phyloP scores from a whole-genome alignment of 2,888 invertebrate genomes.

The Dolomedes plantarius region DNA sequence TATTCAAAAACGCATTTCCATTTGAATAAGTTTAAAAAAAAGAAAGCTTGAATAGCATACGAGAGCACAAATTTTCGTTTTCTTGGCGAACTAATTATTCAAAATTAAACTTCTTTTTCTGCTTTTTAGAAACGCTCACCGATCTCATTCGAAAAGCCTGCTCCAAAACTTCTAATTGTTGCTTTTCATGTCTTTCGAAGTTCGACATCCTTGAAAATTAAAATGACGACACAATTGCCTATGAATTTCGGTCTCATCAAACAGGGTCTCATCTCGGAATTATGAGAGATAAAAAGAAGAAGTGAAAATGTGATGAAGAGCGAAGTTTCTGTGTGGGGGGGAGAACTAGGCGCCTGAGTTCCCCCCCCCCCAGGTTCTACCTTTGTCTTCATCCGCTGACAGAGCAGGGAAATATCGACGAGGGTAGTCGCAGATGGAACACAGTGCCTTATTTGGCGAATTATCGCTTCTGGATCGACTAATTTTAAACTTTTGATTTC shows the following conservation, averaged over 20 bases:
- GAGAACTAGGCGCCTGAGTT: constrained; percentile 26
- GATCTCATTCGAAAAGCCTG: not conserved
- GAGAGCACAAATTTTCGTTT: too few relatives aligned
- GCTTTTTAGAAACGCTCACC: not conserved
- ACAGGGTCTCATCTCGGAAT: constrained; percentile 44
- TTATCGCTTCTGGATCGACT: not conserved
- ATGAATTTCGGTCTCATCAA: constrained; percentile 45
- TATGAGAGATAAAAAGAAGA: constrained; percentile 49
- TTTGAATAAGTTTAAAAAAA: too few relatives aligned
- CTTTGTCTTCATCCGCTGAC: constrained; percentile 68
- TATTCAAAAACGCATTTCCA: too few relatives aligned
- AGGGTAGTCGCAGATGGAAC: not conserved
- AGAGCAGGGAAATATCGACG: constrained; percentile 62
- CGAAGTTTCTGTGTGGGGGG: constrained; percentile 31
- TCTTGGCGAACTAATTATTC: not conserved
- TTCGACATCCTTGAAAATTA: constrained; percentile 1
- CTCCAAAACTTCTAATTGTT: constrained; percentile 10
- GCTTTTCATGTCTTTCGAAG: not conserved
- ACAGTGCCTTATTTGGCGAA: not conserved
- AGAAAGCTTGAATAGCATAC: too few relatives aligned
- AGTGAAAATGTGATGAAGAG: constrained; percentile 42
- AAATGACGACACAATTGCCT: constrained; percentile 14
- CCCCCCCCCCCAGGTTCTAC: constrained; percentile 43
- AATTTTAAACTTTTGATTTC: too few relatives aligned
- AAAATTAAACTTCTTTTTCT: constrained; percentile 1